Evolutionary conservation across 1,140 invertebrate species (phyloP).

Genomic region (Copidosoma floridanum): DNA sequence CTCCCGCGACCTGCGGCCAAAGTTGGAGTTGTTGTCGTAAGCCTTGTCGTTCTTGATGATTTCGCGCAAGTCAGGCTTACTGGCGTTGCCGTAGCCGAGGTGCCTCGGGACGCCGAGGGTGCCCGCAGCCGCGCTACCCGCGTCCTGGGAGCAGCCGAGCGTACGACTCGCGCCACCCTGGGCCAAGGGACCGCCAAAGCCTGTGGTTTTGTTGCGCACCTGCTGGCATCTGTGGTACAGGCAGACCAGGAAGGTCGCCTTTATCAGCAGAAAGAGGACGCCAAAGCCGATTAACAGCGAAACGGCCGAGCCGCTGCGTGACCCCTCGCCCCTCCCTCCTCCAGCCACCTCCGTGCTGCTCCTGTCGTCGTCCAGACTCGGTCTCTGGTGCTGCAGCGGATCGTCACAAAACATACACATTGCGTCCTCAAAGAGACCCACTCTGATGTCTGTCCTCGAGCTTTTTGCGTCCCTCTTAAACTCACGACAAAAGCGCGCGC

Average conservation of each 20-base stretch:
- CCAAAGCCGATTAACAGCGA: slow-evolving; percentile 76
- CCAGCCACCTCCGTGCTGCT: slow-evolving; percentile 7
- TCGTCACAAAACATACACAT: too few relatives aligned
- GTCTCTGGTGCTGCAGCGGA: not conserved
- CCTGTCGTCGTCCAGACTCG: not conserved
- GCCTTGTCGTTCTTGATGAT: slow-evolving; percentile 55
- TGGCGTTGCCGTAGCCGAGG: slow-evolving; percentile 47
- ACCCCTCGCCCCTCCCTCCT: slow-evolving; percentile 7
- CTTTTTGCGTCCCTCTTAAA: too few relatives aligned
- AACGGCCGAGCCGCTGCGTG: slow-evolving; percentile 57
- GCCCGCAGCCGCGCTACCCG: not conserved
- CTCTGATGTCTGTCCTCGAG: too few relatives aligned
- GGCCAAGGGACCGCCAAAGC: slow-evolving; percentile 36
- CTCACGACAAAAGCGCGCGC: too few relatives aligned
- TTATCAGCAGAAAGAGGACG: slow-evolving; percentile 77
- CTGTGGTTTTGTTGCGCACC: slow-evolving; percentile 59
- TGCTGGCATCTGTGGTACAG: slow-evolving; percentile 74
- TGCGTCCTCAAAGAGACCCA: too few relatives aligned
- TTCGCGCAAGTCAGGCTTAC: slow-evolving; percentile 51
- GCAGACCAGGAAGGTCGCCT: slow-evolving; percentile 72
- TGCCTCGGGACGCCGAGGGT: slow-evolving; percentile 25
- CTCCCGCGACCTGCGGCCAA: slow-evolving; percentile 63
- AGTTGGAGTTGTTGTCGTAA: slow-evolving; percentile 65
- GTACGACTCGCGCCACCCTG: not conserved
- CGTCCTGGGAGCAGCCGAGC: slow-evolving; percentile 15